Base-by-base conservation (phyloP, 2,797 vertebrate genomes). In the Anisognathus igniventris region DNA sequence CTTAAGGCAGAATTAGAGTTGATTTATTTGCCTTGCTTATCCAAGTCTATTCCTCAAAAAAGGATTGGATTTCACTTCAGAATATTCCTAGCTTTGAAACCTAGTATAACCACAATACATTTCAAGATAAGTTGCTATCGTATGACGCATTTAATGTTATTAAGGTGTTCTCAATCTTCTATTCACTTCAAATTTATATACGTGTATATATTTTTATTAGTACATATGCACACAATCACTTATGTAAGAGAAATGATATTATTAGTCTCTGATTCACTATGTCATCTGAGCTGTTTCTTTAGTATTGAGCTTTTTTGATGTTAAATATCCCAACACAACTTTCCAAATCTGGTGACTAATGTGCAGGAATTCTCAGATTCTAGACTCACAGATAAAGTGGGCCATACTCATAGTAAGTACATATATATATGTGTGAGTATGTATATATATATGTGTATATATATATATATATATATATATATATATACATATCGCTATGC, bases 171-270 rank as follows among this genome's bases (percentile, higher is more conserved):
- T 39, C 7, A 44, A 19, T 44, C 60, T 54, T 76, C 42, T 35
- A 61, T 22, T 16, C 5, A 65, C 13, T 73, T 76, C n/a, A 86
- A 54, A 47, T 42, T 16, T 6, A 7, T 50, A 33, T 15, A 37
- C 4, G 5, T 0, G 0, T 18, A 6, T 2, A 13, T 35, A 16
- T n/a, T 57, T 76, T 54, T 37, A 54, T 66, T 25, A 48, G 35
- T 50, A 20, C 1, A 14, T 42, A 23, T 25, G 5, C 12, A 25
- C 5, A 23, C 8, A 57, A 2, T 8, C 4, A 39, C 6, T 62
- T 79, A 9, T 31, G 7, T 9, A 39, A 42, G 23, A 66, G 7
- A 80, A 85, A 58, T 40, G n/a, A 27, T 35, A 30, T 17, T 57
- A 35, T 4, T 48, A 21, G 30, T 65, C 4, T 37, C 33, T n/a